Base-by-base conservation (phyloP, 2,797 vertebrate genomes). In the Micromesistius poutassou region DNA sequence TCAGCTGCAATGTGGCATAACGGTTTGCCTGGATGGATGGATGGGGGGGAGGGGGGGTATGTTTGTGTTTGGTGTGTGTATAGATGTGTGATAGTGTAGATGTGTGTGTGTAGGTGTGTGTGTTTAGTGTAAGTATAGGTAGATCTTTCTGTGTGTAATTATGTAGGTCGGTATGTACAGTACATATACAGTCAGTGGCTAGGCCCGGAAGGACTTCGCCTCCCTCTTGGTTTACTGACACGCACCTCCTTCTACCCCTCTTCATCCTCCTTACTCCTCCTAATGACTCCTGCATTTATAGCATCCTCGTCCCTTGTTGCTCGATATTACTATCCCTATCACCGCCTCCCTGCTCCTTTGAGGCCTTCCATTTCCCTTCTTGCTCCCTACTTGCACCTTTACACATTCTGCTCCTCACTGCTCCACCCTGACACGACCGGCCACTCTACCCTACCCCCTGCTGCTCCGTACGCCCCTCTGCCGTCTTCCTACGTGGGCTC, bases 1-100 rank as follows among this genome's bases (percentile, higher is more conserved):
- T 50, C 90, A 89, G 84, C 87, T 75, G 81, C 79, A 83, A 36
- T 55, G 50, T 22, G 50, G 19, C 50, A n/a, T 55, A n/a, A 55
- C 50, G 50, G 50, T 55, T 55, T 55, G 50, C 22, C 9, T 55
- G 19, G 50, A 55, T n/a, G 50, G 22, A 55, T 55, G 50, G n/a
- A n/a, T n/a, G n/a, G n/a, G 50, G 50, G 50, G 50, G 9, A n/a
- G 50, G 50, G 50, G 50, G 50, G 16, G 13, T 46, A 4, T 46
- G 50, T 55, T 5, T 55, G 50, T 55, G 50, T 22, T 22, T 1
- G 4, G 50, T 55, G 50, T 55, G 19, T 55, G 50, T 55, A 5
- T 55, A 19, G 22, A 19, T 55, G 50, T 55, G 50, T 55, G 50
- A 22, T 19, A 22, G 19, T 55, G 50, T 55, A 5, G 4, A 5